Base-by-base conservation (phyloP, 2,113 vertebrate species). In the Varanus komodoensis region DNA sequence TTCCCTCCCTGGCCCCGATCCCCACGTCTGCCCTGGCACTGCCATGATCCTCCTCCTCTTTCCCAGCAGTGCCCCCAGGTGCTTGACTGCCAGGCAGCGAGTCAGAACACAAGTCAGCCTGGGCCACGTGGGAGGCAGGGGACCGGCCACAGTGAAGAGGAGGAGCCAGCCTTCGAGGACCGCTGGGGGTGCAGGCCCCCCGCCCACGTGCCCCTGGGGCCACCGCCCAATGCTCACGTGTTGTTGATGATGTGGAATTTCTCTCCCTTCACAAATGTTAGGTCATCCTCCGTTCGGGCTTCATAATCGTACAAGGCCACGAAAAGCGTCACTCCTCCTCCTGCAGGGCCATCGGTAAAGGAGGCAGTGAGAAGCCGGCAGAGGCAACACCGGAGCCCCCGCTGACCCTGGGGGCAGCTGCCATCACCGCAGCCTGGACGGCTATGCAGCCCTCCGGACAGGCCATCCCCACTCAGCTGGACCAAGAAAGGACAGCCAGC, bases 211-310 rank as follows among this genome's bases (percentile, higher is more conserved):
- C 68, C 15, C 80, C 32, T n/a, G 1, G 15, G 21, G 44, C 34
- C 48, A 15, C 3, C n/a, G 50, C 48, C 27, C 57, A 32, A 79
- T 21, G 91, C 97, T 97, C 94, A 99, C 99, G 97, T 98, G 92
- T 98, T 99, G 96, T 99, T 99, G 96, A 99, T 98, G 92, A 99
- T 99, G 93, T 99, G 98, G 92, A 99, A 98, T 95, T 98, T 99
- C 93, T 99, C 99, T 87, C 99, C 99, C 95, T 99, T 99, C 94
- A 95, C 96, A 95, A 99, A 99, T 3, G 97, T 98, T 44, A 99
- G 96, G 93, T 99, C 99, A 44, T 99, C 99, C 92, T 98, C 98
- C 0, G 99, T 99, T 81, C 99, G 97, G 90, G 99, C 98, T 67
- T 99, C 98, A 0, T 99, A 99, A 87, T 99, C 98, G 6, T 99